A percentile compares a stretch with the other conserved stretches of the same genome.
Evolutionary conservation across 2,888 invertebrate genomes (phyloP).

Genomic region (Scaptomyza caliginosa): DNA sequence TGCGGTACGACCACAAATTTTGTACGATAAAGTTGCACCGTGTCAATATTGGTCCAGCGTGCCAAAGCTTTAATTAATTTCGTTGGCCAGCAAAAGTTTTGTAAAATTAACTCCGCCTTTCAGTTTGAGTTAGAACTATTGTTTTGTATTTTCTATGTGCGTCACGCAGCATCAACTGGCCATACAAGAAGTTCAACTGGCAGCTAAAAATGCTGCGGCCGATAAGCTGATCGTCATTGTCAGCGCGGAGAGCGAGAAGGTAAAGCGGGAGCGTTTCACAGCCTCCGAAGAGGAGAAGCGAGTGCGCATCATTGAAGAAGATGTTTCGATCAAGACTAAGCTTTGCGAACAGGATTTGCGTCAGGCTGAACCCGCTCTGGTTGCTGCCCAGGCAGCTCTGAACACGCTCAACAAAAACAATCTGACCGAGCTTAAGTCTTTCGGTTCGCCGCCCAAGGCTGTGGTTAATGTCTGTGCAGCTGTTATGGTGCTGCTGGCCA

Average conservation of each 20-base stretch:
- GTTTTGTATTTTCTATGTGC: conserved; percentile 10
- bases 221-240: conserved; percentile 95
- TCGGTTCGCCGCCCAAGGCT: conserved; percentile 96
- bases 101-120: conserved; percentile 42
- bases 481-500: conserved; percentile 93
- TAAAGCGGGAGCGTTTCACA: conserved; percentile 92
- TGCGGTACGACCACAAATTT: conserved; percentile 34
- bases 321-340: conserved; percentile 93
- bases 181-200: conserved; percentile 92
- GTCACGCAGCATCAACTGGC: conserved; percentile 84
- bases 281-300: conserved; percentile 95
- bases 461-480: conserved; percentile 95
- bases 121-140: conserved; percentile 42
- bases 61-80: conserved; percentile 71
- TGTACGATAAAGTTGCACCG: conserved; percentile 57
- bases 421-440: conserved; percentile 96
- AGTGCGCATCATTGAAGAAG: conserved; percentile 94
- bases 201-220: conserved; percentile 95
- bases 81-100: conserved; percentile 53
- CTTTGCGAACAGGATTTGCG: conserved; percentile 95
- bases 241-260: conserved; percentile 95
- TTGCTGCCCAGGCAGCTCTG: conserved; percentile 91
- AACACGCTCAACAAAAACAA: conserved; percentile 98
- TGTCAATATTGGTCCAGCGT: conserved; percentile 76
- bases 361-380: conserved; percentile 95